A percentile compares a stretch with the other conserved stretches of the same genome.
Evolutionary conservation across 2,888 invertebrate genomes (phyloP).

Genomic region (Cacoxenus indagator): DNA sequence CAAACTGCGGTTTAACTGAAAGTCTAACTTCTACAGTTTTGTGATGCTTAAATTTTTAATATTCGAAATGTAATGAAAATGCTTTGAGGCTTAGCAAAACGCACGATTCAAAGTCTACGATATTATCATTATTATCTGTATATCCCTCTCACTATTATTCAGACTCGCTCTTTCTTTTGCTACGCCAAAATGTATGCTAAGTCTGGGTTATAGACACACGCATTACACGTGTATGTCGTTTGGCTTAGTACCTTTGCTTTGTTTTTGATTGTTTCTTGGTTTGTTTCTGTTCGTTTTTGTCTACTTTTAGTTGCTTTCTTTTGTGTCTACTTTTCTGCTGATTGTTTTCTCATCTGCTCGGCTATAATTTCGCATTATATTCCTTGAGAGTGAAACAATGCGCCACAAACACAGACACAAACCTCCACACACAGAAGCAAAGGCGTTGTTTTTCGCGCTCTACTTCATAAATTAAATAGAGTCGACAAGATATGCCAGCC

Average conservation of each 20-base stretch:
- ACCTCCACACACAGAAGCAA: not conserved
- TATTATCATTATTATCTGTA: not conserved
- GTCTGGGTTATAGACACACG: not conserved
- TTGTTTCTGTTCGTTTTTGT: not conserved
- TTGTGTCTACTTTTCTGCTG: not conserved
- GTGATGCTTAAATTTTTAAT: slow-evolving; percentile 4
- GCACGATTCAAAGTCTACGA: not conserved
- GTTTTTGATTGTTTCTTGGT: not conserved
- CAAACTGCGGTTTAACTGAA: not conserved
- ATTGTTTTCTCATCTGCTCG: not conserved
- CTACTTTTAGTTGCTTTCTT: not conserved
- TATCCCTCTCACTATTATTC: not conserved
- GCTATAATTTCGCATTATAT: not conserved
- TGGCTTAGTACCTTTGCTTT: not conserved
- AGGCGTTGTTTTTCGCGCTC: slow-evolving; percentile 54
- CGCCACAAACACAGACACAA: not conserved
- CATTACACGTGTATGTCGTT: not conserved
- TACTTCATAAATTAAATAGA: slow-evolving; percentile 66
- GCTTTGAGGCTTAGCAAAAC: slow-evolving; percentile 5
- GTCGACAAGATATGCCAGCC: slow-evolving; percentile 44
- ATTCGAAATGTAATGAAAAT: slow-evolving; percentile 20
- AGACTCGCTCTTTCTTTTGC: not conserved
- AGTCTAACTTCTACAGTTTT: not conserved
- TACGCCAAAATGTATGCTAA: not conserved
- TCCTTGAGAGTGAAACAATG: not conserved